A percentile compares a stretch with the other conserved stretches of the same genome.
Conservation (phyloP, 2,888 invertebrate species). For the Panopea generosa region DNA sequence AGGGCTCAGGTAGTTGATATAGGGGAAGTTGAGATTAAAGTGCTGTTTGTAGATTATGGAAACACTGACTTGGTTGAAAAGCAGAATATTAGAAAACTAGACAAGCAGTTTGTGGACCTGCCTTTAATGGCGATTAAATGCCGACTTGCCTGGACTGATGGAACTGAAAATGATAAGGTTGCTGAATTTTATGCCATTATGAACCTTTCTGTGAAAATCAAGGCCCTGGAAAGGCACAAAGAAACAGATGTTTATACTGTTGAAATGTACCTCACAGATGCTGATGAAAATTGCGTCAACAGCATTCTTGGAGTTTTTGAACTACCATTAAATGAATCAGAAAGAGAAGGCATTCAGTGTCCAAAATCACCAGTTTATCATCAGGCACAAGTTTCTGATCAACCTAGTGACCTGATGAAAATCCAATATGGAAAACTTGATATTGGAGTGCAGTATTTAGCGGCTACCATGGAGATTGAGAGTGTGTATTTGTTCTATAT, state of each 20-base stretch:
- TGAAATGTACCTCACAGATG: constrained; percentile 30
- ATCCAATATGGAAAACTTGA: no score
- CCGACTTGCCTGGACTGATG: constrained; percentile 33
- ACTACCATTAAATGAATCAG: no score
- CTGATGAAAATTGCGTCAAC: constrained; percentile 19
- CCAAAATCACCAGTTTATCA: no score
- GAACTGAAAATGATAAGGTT: constrained; percentile 26
- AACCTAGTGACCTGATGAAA: no score
- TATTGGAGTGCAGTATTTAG: constrained; percentile 12
- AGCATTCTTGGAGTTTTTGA: constrained; percentile 6
- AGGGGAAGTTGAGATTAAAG: constrained; percentile 62
- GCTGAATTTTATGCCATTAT: constrained; percentile 35
- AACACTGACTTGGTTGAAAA: constrained; percentile 89
- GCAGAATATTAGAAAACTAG: constrained; percentile 83
- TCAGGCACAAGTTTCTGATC: no score
- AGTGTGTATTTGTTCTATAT: constrained; percentile 42
- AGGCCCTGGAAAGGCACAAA: constrained; percentile 12
- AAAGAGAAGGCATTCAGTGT: no score
- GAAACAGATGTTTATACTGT: constrained; percentile 34
- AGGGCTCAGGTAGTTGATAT: constrained; percentile 31
- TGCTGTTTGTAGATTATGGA: constrained; percentile 88
- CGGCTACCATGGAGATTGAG: constrained; percentile 44
- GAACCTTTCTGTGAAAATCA: constrained; percentile 25
- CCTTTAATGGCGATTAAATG: constrained; percentile 59
- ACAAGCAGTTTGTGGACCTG: constrained; percentile 19